phyloP scores from a whole-genome alignment of 2,113 vertebrate genomes.

The Rhinopomastus cyanomelas region DNA sequence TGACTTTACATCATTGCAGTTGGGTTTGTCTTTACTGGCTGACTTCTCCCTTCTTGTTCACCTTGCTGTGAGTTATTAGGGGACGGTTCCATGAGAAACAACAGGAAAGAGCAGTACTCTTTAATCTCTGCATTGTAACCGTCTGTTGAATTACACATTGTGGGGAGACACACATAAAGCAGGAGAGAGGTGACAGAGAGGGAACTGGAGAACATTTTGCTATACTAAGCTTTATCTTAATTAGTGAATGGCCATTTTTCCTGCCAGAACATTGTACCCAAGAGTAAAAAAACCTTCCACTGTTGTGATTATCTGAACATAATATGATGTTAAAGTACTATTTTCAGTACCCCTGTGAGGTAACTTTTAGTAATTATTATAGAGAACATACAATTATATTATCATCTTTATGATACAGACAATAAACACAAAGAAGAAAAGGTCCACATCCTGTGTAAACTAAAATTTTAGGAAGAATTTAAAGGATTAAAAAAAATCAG shows the following conservation, averaged over 20 bases:
- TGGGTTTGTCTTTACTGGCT: not conserved
- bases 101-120: constrained; percentile 10
- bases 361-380: not conserved
- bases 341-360: not conserved
- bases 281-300: not conserved
- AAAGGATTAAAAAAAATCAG: not conserved
- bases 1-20: not conserved
- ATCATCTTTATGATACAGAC: not conserved
- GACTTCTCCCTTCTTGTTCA: constrained; percentile 14
- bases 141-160: not conserved
- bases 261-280: not conserved
- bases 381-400: not conserved
- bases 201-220: not conserved
- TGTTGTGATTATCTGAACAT: not conserved
- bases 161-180: not conserved
- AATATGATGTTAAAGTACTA: not conserved
- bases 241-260: not conserved
- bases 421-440: not conserved
- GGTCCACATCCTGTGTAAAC: not conserved
- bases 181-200: not conserved
- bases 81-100: not conserved
- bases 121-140: not conserved
- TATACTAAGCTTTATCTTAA: not conserved
- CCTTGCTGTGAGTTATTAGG: constrained; percentile 30
- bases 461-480: not conserved